A percentile compares a stretch with the other conserved stretches of the same genome.
Conservation (phyloP, 1,140 invertebrate species). For the Caenorhabditis inopinata region DNA sequence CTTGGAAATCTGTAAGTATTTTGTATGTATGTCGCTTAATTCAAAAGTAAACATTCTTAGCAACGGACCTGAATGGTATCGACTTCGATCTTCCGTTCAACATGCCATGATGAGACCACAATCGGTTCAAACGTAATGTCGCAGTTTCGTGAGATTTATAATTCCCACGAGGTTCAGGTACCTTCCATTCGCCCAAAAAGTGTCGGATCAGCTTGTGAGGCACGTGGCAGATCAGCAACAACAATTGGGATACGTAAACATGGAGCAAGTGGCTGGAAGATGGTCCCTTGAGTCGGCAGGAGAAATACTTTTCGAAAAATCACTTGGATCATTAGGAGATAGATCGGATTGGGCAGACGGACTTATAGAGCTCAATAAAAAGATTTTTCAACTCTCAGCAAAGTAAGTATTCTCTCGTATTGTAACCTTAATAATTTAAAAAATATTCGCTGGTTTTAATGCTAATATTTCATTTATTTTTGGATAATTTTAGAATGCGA, state of each 20-base stretch:
- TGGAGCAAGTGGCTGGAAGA: conserved; percentile 55
- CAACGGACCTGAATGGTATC: conserved; percentile 81
- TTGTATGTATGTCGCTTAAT: too few relatives aligned
- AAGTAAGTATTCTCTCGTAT: too few relatives aligned
- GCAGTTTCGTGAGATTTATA: neutral
- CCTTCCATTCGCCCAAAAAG: conserved; percentile 75
- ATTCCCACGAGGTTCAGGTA: conserved; percentile 70
- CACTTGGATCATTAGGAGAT: conserved; percentile 59
- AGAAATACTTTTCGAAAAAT: conserved; percentile 66
- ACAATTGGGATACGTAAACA: conserved; percentile 60
- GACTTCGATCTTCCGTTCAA: conserved; percentile 79
- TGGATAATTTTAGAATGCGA: conserved; percentile 58
- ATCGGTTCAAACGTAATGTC: conserved; percentile 70
- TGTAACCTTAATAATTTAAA: too few relatives aligned
- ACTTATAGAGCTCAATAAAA: conserved; percentile 63
- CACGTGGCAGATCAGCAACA: conserved; percentile 57
- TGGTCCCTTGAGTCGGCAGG: conserved; percentile 68
- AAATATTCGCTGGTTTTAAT: too few relatives aligned
- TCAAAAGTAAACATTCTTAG: too few relatives aligned
- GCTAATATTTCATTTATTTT: too few relatives aligned
- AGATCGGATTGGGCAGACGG: conserved; percentile 56
- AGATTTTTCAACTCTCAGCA: conserved; percentile 67
- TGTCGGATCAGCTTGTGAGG: conserved; percentile 78
- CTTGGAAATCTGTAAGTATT: conserved; percentile 71
- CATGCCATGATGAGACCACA: conserved; percentile 79